Conservation (phyloP, 2,797 vertebrate species). For the Sebastes steindachneri region DNA sequence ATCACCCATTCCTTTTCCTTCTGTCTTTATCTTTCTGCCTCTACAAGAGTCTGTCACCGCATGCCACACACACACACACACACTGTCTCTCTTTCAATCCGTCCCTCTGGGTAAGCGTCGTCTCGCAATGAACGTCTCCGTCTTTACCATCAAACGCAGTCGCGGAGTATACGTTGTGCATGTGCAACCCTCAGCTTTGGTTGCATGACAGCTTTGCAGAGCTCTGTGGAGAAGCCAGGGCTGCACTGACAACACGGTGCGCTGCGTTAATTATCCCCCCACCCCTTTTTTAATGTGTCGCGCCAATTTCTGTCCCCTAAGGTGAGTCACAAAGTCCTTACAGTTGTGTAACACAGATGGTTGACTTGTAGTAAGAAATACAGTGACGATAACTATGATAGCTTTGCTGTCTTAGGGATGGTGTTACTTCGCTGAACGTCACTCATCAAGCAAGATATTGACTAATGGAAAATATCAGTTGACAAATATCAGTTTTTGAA, state of each 20-base stretch:
- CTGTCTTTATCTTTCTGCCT: slow-evolving; percentile 33
- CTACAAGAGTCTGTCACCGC: background rate
- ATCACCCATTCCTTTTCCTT: slow-evolving; percentile 51
- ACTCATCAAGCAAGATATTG: background rate
- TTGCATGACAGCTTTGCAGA: slow-evolving; percentile 41
- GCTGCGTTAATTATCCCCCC: slow-evolving; percentile 58
- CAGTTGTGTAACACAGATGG: slow-evolving; percentile 57
- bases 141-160: slow-evolving; percentile 60
- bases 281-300: background rate
- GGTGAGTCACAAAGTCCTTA: slow-evolving; percentile 51
- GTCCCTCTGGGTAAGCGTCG: slow-evolving; percentile 4
- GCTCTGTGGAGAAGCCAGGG: slow-evolving; percentile 42
- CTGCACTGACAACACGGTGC: slow-evolving; percentile 36
- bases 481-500: background rate
- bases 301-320: slow-evolving; percentile 61
- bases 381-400: background rate
- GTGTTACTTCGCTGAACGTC: background rate
- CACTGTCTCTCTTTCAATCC: background rate
- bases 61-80: background rate
- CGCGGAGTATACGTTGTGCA: background rate
- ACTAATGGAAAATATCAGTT: background rate
- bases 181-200: slow-evolving; percentile 21
- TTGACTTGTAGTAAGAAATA: slow-evolving; percentile 35
- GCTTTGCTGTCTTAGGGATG: background rate
- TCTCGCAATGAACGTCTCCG: slow-evolving; percentile 41